A percentile compares a stretch with the other conserved stretches of the same genome.
phyloP scores from a whole-genome alignment of 2,113 vertebrate species.

The Ciconia stormi region DNA sequence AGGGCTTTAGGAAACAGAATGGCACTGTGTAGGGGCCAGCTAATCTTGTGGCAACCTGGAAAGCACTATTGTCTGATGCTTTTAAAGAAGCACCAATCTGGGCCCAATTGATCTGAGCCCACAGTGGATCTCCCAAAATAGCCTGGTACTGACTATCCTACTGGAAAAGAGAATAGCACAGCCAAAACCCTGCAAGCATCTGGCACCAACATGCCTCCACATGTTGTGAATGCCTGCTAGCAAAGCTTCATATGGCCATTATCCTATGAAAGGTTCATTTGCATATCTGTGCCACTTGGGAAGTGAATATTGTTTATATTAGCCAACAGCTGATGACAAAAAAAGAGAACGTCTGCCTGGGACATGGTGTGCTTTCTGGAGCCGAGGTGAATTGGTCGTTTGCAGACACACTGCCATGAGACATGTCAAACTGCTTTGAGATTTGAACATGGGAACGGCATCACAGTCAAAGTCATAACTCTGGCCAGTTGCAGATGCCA shows the following conservation, averaged over 20 bases:
- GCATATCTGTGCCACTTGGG: constrained; percentile 50
- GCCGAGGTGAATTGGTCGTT: neutral
- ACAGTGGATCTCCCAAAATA: constrained; percentile 28
- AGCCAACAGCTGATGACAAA: constrained; percentile 16
- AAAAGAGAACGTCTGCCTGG: neutral
- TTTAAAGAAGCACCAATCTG: neutral
- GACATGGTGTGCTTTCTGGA: constrained; percentile 12
- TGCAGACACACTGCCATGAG: neutral
- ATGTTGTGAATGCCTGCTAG: constrained; percentile 32
- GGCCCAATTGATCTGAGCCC: neutral
- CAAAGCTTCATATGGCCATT: constrained; percentile 41
- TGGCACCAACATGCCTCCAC: constrained; percentile 39
- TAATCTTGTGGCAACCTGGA: constrained; percentile 9
- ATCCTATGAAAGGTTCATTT: constrained; percentile 42
- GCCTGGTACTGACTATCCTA: constrained; percentile 37
- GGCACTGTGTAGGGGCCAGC: neutral
- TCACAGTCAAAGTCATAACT: neutral
- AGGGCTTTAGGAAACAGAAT: neutral
- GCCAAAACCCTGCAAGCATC: constrained; percentile 58
- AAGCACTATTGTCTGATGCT: neutral
- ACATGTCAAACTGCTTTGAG: neutral
- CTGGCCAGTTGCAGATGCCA: neutral
- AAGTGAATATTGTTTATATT: constrained; percentile 34
- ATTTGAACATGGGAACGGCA: neutral
- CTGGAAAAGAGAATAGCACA: constrained; percentile 12